Base-by-base conservation (phyloP, 2,888 invertebrate species). In the Erebia palarica region DNA sequence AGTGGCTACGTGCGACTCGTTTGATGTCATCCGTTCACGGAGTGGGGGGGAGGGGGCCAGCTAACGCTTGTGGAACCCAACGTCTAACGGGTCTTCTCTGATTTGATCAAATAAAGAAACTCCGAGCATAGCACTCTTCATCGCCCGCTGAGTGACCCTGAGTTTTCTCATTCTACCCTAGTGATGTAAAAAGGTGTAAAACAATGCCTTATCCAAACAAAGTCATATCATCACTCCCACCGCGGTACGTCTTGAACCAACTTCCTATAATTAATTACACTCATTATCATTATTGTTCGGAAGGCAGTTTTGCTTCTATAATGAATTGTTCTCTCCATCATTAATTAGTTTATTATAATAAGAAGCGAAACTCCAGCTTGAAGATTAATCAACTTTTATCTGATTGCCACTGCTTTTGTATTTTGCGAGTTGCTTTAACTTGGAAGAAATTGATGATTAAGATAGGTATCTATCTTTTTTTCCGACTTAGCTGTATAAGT, bases 291-390 rank as follows among this genome's bases (percentile, higher is more conserved):
- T 92, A 93, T 92, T 92, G 93, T 93, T 93, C 89, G 86, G 89
- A 92, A 91, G 92, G 92, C 92, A 93, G 92, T 93, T 92, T 90
- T 91, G 92, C 92, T 88, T 87, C 92, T 91, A 92, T 93, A 93
- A 93, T 92, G 92, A 93, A 93, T 92, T 92, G 92, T 92, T 91
- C 90, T 86, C 83, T 87, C 90, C 87, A 91, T 92, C 92, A 93
- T 93, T 92, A 93, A 93, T 93, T 92, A 93, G 92, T 92, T 92
- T 93, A 92, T 92, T 92, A 92, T 93, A 92, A 93, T 93, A 92
- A 92, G 91, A 87, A 86, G 84, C 83, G 82, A 85, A 89, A 92
- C 90, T 91, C 87, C 85, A 3, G 85, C 86, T 83, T 80, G 85
- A 81, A 90, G 91, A 92, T 93, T 92, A 92, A 91, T 92, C 90